A percentile compares a stretch with the other conserved stretches of the same genome.
These are phyloP conservation scores for Drosophila busckii DNA, from an alignment of 1,140 invertebrate species.

Conservation along the genomic window DNA sequence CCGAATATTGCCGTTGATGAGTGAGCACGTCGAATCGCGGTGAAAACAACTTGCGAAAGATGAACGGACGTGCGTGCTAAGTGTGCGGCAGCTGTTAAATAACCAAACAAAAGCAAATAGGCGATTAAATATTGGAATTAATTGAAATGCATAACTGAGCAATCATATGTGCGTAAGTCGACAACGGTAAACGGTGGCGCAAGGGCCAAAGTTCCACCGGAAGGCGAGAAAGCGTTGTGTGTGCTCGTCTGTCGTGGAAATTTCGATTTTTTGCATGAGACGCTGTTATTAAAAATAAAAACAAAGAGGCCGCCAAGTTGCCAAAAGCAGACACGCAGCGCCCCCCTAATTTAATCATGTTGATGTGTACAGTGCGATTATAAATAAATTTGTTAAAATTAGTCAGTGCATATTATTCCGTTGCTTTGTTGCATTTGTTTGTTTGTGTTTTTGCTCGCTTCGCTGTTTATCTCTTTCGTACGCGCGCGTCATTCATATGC, in stretches of 20 bases:
- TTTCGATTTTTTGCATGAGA: conserved; percentile 60
- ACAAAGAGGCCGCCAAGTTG: conserved; percentile 32
- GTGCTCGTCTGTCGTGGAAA: conserved; percentile 64
- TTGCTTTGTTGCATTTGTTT: conserved; percentile 24
- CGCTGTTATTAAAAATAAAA: conserved; percentile 23
- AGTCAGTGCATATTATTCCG: conserved; percentile 10
- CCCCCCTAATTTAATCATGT: conserved; percentile 3
- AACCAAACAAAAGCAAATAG: too few species aligned
- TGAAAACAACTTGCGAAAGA: too few species aligned
- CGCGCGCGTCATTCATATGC: conserved; percentile 41
- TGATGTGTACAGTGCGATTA: conserved; percentile 11
- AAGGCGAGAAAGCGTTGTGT: conserved; percentile 3
- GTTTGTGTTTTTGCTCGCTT: conserved; percentile 34
- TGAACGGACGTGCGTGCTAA: too few species aligned
- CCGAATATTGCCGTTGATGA: too few species aligned
- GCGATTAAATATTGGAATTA: conserved; percentile 34
- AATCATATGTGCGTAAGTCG: conserved; percentile 23
- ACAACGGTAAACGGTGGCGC: conserved; percentile 14
- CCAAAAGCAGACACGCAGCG: conserved; percentile 12
- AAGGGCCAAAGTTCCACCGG: neutral
- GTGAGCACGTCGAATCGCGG: too few species aligned
- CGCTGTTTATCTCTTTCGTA: conserved; percentile 24
- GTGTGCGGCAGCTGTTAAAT: too few species aligned
- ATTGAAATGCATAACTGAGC: conserved; percentile 24
- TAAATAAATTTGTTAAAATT: conserved; percentile 27